Evolutionary conservation across 2,113 vertebrate genomes (phyloP).

Genomic region (Sylvilagus bachmani): DNA sequence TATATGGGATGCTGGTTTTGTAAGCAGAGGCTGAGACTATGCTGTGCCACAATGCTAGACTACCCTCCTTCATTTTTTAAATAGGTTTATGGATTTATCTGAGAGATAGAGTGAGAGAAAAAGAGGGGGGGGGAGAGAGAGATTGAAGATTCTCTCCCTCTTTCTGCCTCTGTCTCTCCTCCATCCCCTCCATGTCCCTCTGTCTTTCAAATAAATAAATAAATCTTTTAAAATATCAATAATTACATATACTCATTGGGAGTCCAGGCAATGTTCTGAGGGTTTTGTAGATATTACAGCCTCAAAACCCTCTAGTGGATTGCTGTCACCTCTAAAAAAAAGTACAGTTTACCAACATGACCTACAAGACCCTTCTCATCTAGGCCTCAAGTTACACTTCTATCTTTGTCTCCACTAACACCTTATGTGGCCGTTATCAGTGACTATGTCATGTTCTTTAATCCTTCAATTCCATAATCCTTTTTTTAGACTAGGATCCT

Average conservation of each 20-base stretch:
- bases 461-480: neutral
- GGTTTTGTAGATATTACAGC: neutral
- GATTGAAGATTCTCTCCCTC: too few species aligned
- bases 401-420: neutral
- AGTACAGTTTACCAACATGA: neutral
- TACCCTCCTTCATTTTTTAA: too few species aligned
- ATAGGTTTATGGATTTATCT: too few species aligned
- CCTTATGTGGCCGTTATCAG: neutral
- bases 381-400: neutral
- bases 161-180: too few species aligned
- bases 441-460: neutral
- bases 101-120: too few species aligned
- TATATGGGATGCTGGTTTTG: too few species aligned
- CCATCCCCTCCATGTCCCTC: too few species aligned
- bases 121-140: too few species aligned
- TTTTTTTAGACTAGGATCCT: neutral
- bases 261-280: neutral
- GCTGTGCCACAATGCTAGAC: too few species aligned
- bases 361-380: neutral
- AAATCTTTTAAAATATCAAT: too few species aligned
- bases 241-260: neutral
- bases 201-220: too few species aligned
- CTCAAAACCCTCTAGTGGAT: neutral
- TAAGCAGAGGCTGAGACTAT: too few species aligned
- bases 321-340: neutral